Evolutionary conservation across 2,797 vertebrate species (phyloP), one percentile per base, ranked within the genome.

Genomic region (Eupleurogrammus muticus): DNA sequence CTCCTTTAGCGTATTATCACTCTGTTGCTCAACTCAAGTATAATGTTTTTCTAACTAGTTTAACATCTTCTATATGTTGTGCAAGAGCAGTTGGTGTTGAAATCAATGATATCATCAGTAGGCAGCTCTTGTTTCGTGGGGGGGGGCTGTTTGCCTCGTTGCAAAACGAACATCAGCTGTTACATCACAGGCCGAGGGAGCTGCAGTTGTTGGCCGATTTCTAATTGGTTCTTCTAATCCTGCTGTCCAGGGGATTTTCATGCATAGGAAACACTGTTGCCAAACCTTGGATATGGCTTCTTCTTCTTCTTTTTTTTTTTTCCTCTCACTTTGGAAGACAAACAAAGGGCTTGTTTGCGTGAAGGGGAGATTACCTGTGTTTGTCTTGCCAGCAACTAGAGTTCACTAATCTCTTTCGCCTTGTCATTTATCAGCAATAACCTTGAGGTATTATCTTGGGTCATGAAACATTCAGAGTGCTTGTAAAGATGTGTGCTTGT

Each of bases 141-240:
- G 48, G 51, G 54, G 63, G 54, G 51, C 52, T 58, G 19, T 51
- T 58, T 36, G 12, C 47, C 52, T 68, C 49, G 53, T 80, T 77
- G 24, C 42, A 51, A 46, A 70, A 60, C 46, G 77, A 77, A 81
- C 71, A 66, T 57, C 46, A 56, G 28, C 21, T 3, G 7, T 62
- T 35, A 13, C 46, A 9, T 50, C 1, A 13, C 34, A 14, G 75
- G 52, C 51, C 32, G 2, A 48, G 40, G 52, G 58, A 67, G 60
- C 52, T 32, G 36, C 49, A n/a, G 34, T 52, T 2, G 44, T 55
- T 55, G 74, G 10, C 74, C 35, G 57, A 77, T 82, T 78, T 81
- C 76, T 80, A 80, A 84, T 77, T 70, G 50, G 51, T 66, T 84
- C 75, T 11, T 59, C 50, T 87, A 81, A 86, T 82, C 78, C 83